Percentiles rank a stretch among this genome's conserved stretches.
phyloP scores from a whole-genome alignment of 2,797 vertebrate genomes.

The Paramormyrops hopkinsi region DNA sequence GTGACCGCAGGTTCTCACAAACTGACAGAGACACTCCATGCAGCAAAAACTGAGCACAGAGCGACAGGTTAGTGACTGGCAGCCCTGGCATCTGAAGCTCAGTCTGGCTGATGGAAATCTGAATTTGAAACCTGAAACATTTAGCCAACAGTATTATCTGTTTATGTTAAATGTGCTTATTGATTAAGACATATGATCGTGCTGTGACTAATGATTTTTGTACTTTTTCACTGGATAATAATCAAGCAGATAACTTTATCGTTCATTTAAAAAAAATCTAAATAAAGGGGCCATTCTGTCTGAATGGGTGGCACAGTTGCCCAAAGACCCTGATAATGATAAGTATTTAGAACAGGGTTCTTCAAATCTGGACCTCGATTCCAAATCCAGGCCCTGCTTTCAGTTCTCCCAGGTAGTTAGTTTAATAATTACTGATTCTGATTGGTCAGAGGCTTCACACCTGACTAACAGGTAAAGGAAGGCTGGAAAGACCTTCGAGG shows the following conservation, averaged over 20 bases:
- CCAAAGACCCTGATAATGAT: background rate
- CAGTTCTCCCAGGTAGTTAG: too few relatives aligned
- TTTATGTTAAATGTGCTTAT: background rate
- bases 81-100: background rate
- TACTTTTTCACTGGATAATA: background rate
- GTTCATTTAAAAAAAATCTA: background rate
- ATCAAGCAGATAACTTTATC: background rate
- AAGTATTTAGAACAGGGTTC: background rate
- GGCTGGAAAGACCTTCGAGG: too few relatives aligned
- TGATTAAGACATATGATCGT: background rate
- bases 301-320: background rate
- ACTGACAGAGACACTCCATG: background rate
- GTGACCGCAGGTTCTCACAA: slow-evolving; percentile 29
- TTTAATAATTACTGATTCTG: too few relatives aligned
- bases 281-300: background rate
- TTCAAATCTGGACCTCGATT: too few relatives aligned
- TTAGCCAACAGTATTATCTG: background rate
- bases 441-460: too few relatives aligned
- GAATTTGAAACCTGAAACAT: background rate
- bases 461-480: too few relatives aligned
- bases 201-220: background rate
- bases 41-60: background rate
- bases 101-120: background rate
- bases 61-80: background rate
- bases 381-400: too few relatives aligned